A percentile compares a stretch with the other conserved stretches of the same genome.
phyloP scores from a whole-genome alignment of 2,113 vertebrate species.

The Connochaetes taurinus region DNA sequence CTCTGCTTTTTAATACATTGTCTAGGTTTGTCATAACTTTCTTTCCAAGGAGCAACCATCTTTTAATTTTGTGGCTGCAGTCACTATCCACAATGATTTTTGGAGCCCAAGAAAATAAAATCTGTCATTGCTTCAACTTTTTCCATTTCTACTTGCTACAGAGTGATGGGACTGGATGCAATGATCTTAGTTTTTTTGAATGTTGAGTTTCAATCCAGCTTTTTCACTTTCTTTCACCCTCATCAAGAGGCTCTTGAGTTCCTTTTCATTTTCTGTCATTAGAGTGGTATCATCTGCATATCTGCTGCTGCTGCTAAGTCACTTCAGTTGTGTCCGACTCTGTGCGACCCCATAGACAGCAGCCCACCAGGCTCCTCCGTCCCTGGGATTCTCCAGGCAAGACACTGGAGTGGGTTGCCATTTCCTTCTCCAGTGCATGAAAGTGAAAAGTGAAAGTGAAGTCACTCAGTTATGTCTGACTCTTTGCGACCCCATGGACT shows the following conservation, averaged over 20 bases:
- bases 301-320: not conserved
- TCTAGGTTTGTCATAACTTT: not conserved
- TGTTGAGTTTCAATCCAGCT: not conserved
- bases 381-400: too few relatives aligned
- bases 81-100: rapidly evolving
- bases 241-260: not conserved
- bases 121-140: not conserved
- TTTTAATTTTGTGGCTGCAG: not conserved
- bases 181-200: not conserved
- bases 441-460: not conserved
- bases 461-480: too few relatives aligned
- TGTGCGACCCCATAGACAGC: too few relatives aligned
- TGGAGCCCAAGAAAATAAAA: not conserved
- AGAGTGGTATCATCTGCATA: not conserved
- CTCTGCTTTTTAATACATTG: not conserved
- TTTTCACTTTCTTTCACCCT: not conserved
- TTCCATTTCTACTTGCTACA: not conserved
- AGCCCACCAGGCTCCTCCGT: too few relatives aligned
- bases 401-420: too few relatives aligned
- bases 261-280: not conserved
- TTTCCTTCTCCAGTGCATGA: too few relatives aligned
- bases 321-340: rapidly evolving
- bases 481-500: not conserved
- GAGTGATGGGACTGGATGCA: not conserved
- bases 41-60: not conserved